Evolutionary conservation across 1,140 invertebrate species (phyloP).

Genomic region (Papilio aristodemus): DNA sequence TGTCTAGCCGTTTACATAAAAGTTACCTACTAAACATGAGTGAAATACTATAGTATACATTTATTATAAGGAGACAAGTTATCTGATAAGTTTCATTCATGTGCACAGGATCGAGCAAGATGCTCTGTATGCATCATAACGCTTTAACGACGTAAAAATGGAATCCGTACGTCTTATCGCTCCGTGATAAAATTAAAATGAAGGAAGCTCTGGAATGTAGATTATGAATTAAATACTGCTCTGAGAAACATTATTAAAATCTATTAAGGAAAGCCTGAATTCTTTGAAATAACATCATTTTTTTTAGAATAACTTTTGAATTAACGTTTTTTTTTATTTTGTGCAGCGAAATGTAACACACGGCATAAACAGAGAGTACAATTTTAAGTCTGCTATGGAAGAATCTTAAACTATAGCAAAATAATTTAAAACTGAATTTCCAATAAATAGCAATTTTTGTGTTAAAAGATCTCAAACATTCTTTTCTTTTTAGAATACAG

Average conservation of each 20-base stretch:
- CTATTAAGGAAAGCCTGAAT: background rate
- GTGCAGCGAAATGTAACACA: too few species aligned
- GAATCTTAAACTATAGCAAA: too few species aligned
- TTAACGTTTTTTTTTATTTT: too few species aligned
- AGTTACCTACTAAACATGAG: too few species aligned
- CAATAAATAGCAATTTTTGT: background rate
- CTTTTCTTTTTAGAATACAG: background rate
- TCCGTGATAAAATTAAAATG: constrained; percentile 2
- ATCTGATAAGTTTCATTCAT: constrained; percentile 17
- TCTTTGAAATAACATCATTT: background rate
- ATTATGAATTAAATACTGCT: constrained; percentile 3
- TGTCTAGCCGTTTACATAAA: constrained; percentile 1
- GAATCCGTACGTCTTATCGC: constrained; percentile 15
- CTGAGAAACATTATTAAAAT: background rate
- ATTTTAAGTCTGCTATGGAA: too few species aligned
- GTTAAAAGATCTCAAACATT: background rate
- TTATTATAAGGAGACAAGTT: background rate
- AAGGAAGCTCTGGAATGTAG: background rate
- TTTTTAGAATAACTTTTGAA: too few species aligned
- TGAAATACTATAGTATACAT: background rate
- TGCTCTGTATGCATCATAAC: constrained; percentile 16
- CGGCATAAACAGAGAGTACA: too few species aligned
- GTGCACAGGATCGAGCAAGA: constrained; percentile 7
- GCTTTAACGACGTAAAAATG: constrained; percentile 1
- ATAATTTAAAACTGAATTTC: too few species aligned